Base-by-base conservation (phyloP, 2,113 vertebrate genomes). In the Hemichromis elongatus region DNA sequence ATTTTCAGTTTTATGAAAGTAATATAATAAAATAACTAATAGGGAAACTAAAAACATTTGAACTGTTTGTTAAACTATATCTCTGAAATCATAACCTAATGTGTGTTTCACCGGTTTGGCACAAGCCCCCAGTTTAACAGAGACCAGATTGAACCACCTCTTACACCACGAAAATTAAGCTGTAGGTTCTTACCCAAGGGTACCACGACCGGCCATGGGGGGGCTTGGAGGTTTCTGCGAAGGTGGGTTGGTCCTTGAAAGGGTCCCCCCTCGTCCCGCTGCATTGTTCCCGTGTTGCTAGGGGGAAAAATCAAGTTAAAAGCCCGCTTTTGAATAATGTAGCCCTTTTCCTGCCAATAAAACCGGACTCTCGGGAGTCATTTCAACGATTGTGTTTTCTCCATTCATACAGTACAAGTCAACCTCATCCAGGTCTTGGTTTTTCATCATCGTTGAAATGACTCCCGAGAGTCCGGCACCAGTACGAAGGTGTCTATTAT, bases 191-290 rank as follows among this genome's bases (percentile, higher is more conserved):
- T 97, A 99, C 98, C 98, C 98, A 84, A 99, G 84, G 30, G 98
- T 99, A 83, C 98, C 98, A 83, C 98, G 97, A 90, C 98, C 98
- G 86, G 98, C 97, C 98, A 98, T 98, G 12, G 98, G 98, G 92
- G 98, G 98, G 93, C 98, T 99, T 6, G 98, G 98, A 86, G 98
- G 98, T 94, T 99, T 99, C 95, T 99, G 98, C 93, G 98, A 98
- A 21, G 98, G 98, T 77, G 98, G 98, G 94, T 98, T 99, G 96
- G 98, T 98, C 96, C 98, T 97, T 83, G 97, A 98, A 91, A 99
- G 93, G 14, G 98, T 99, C 93, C 95, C 96, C 57, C 96, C 98
- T 96, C 95, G 96, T 94, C 97, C 95, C 95, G 97, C 96, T 93
- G 98, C 93, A 94, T 98, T 99, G 96, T 98, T 98, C 93, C 98